A percentile compares a stretch with the other conserved stretches of the same genome.
Evolutionary conservation across 2,113 vertebrate genomes (phyloP).

Genomic region (Hoplias malabaricus): DNA sequence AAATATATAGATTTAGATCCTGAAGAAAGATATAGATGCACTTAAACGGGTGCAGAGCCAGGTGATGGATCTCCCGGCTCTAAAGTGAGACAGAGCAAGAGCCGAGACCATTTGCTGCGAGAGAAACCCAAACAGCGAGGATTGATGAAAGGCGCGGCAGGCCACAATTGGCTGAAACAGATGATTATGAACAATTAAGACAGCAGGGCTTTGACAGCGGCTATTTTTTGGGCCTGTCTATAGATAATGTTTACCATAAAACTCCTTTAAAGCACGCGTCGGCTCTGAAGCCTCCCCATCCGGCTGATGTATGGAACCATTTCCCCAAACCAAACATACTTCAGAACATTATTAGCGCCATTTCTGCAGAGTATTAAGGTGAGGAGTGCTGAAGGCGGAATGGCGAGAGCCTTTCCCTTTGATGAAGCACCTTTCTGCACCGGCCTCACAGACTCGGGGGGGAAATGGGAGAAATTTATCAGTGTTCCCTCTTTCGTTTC

Average conservation of each 20-base stretch:
- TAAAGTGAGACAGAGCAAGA: constrained; percentile 21
- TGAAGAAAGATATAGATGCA: no score
- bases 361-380: constrained; percentile 75
- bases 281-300: constrained; percentile 63
- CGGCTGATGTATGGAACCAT: constrained; percentile 79
- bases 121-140: constrained; percentile 1
- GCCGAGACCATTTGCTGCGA: constrained; percentile 22
- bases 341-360: constrained; percentile 77
- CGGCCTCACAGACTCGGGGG: constrained; percentile 69
- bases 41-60: constrained; percentile 18
- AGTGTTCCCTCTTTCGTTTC: constrained; percentile 29
- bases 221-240: constrained; percentile 12
- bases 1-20: no score
- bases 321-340: constrained; percentile 79
- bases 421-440: constrained; percentile 75
- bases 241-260: constrained; percentile 59
- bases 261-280: constrained; percentile 56
- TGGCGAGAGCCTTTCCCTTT: constrained; percentile 67
- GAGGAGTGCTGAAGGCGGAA: constrained; percentile 72
- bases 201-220: constrained; percentile 1
- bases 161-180: constrained; percentile 28
- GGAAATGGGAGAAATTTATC: constrained; percentile 76
- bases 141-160: constrained; percentile 38
- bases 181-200: constrained; percentile 53
- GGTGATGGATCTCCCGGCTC: constrained; percentile 38